A percentile compares a stretch with the other conserved stretches of the same genome.
Conservation (phyloP, 1,140 invertebrate species). For the Brachionus sp. region DNA sequence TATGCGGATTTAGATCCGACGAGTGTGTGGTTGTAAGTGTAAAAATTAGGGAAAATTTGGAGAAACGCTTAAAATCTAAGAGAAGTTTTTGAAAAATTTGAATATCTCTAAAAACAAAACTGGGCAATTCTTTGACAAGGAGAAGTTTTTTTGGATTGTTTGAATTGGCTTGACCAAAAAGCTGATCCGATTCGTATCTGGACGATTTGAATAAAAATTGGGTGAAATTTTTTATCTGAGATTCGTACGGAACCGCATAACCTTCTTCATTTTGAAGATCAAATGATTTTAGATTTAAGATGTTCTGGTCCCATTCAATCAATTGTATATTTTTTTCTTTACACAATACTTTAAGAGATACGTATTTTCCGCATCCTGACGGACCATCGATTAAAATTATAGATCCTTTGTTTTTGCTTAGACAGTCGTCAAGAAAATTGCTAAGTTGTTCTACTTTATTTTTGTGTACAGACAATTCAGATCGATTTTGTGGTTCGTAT, state of each 20-base stretch:
- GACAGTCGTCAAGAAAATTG: not conserved
- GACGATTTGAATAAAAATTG: conserved; percentile 43
- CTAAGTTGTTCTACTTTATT: conserved; percentile 38
- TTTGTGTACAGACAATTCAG: conserved; percentile 15
- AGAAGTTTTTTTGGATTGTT: not conserved
- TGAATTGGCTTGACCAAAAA: not conserved
- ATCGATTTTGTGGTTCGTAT: not conserved
- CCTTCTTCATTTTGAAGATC: not conserved
- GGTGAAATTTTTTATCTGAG: conserved; percentile 24
- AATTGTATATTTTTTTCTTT: conserved; percentile 39
- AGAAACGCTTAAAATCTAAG: conserved; percentile 22
- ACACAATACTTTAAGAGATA: conserved; percentile 20
- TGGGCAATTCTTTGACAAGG: conserved; percentile 24
- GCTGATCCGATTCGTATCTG: conserved; percentile 16
- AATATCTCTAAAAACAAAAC: conserved; percentile 8
- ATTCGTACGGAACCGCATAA: not conserved
- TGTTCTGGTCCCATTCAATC: conserved; percentile 1
- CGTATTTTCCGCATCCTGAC: conserved; percentile 29
- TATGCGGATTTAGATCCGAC: not conserved
- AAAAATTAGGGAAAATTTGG: conserved; percentile 12
- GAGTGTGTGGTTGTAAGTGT: not conserved
- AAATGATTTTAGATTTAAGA: conserved; percentile 6
- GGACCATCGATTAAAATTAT: conserved; percentile 35
- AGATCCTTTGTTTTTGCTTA: not conserved
- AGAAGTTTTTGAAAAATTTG: conserved; percentile 32